Percentiles rank a stretch among this genome's conserved stretches.
phyloP scores from a whole-genome alignment of 1,140 invertebrate species.

The Neelides sp. region DNA sequence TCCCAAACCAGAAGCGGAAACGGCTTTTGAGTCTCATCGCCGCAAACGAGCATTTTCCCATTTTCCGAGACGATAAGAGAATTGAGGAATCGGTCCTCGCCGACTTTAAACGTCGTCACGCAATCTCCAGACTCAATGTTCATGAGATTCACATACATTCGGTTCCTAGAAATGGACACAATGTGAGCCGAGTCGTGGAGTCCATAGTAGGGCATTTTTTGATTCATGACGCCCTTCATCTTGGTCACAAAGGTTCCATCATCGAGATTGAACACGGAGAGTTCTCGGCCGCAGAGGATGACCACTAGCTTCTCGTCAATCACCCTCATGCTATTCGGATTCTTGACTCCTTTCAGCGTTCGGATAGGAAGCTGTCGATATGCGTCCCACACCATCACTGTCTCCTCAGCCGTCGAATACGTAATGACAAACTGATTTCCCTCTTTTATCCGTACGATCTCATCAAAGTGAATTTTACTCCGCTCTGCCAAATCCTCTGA shows the following conservation, averaged over 20 bases:
- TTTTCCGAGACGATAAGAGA: constrained; percentile 73
- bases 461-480: constrained; percentile 36
- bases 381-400: constrained; percentile 67
- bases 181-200: constrained; percentile 63
- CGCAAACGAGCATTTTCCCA: constrained; percentile 72
- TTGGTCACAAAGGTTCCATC: constrained; percentile 55
- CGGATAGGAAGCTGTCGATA: constrained; percentile 49
- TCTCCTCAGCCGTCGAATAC: constrained; percentile 54
- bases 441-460: constrained; percentile 44
- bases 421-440: constrained; percentile 54
- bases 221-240: constrained; percentile 68
- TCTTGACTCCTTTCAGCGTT: constrained; percentile 52
- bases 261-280: constrained; percentile 64
- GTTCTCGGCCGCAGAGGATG: constrained; percentile 64
- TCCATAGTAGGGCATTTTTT: constrained; percentile 79
- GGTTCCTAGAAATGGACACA: constrained; percentile 65
- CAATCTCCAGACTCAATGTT: constrained; percentile 67
- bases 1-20: constrained; percentile 77
- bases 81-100: constrained; percentile 75
- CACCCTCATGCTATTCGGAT: constrained; percentile 53
- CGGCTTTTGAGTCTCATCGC: constrained; percentile 80
- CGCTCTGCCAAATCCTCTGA: constrained; percentile 9
- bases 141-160: constrained; percentile 84
- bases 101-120: constrained; percentile 74
- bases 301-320: constrained; percentile 59